phyloP scores from a whole-genome alignment of 2,888 invertebrate genomes.

The Temnothorax unifasciatus region DNA sequence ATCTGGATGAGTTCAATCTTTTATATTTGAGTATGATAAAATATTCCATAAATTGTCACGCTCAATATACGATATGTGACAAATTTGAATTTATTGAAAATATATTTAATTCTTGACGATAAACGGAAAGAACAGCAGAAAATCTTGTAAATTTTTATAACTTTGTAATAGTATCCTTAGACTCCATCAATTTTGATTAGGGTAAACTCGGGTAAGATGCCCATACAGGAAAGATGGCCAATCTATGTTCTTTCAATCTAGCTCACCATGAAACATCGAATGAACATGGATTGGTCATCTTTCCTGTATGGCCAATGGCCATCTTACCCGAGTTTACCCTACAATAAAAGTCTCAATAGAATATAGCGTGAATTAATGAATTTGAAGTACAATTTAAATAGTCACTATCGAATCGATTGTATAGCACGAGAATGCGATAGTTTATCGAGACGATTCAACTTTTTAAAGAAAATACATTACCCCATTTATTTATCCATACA shows the following conservation, averaged over 20 bases:
- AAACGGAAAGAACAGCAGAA: background rate
- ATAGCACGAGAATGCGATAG: background rate
- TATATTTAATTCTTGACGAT: background rate
- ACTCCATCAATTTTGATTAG: background rate
- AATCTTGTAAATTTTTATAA: background rate
- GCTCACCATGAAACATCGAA: too few relatives aligned
- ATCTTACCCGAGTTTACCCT: too few relatives aligned
- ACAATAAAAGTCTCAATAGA: background rate
- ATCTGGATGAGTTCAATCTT: background rate
- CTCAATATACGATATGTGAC: background rate
- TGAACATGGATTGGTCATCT: too few relatives aligned
- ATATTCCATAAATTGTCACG: background rate
- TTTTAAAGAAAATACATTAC: background rate
- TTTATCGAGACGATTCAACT: conserved; percentile 1
- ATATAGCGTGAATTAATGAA: background rate
- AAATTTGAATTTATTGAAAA: background rate
- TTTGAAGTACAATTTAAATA: background rate
- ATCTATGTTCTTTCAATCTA: too few relatives aligned
- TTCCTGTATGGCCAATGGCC: too few relatives aligned
- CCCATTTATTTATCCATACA: background rate
- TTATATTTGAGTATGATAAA: background rate
- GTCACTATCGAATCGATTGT: background rate
- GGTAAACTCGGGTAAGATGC: too few relatives aligned
- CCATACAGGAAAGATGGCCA: too few relatives aligned
- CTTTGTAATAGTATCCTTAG: background rate